Conservation (phyloP, 1,140 invertebrate species). For the Cepaea nemoralis region DNA sequence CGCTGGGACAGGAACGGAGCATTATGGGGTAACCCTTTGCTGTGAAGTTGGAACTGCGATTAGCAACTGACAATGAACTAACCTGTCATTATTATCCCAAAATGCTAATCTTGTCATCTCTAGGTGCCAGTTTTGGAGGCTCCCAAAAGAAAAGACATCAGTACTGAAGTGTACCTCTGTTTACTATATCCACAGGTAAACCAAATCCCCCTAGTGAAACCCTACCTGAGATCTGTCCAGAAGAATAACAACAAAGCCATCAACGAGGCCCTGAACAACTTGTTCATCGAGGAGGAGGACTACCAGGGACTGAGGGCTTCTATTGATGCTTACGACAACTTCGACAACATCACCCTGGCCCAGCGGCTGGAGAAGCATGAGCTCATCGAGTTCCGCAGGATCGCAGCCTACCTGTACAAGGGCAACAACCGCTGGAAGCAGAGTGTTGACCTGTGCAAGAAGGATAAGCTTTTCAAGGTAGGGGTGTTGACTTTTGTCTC, state of each 20-base stretch:
- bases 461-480: conserved; percentile 93
- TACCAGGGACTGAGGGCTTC: conserved; percentile 95
- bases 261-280: conserved; percentile 96
- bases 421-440: conserved; percentile 99
- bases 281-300: conserved; percentile 98
- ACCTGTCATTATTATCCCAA: no score
- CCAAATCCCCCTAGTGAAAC: conserved; percentile 96
- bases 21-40: no score
- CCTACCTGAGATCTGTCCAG: conserved; percentile 97
- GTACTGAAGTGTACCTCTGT: no score
- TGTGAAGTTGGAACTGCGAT: no score
- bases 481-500: background rate
- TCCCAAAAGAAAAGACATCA: no score
- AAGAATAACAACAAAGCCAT: conserved; percentile 98
- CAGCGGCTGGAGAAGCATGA: conserved; percentile 99
- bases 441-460: conserved; percentile 98
- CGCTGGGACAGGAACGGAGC: no score
- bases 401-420: conserved; percentile 99
- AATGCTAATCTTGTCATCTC: no score
- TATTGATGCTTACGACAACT: conserved; percentile 99
- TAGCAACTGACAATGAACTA: no score
- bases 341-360: conserved; percentile 98
- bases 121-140: no score
- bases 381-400: conserved; percentile 97
- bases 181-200: conserved; percentile 56